Percentiles rank a stretch among this genome's conserved stretches.
Conservation (phyloP, 2,797 vertebrate genomes). For the Characodon lateralis region DNA sequence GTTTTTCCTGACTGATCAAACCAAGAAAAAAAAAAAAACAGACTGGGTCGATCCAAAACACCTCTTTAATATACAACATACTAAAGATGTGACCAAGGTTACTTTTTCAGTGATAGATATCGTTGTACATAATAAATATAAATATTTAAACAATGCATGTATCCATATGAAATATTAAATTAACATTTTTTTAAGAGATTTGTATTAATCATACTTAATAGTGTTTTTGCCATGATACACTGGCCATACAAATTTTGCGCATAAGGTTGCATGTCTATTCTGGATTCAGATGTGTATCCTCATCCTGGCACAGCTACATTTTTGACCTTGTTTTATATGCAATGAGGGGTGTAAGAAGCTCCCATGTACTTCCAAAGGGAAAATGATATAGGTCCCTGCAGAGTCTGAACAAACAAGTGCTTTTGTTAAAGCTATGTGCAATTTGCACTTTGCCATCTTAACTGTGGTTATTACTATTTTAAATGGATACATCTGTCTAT, state of each 20-base stretch:
- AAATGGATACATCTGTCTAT: slow-evolving; percentile 88
- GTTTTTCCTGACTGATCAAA: not conserved
- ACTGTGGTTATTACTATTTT: slow-evolving; percentile 86
- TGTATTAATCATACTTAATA: slow-evolving; percentile 6
- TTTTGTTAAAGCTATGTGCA: slow-evolving; percentile 81
- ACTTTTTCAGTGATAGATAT: not conserved
- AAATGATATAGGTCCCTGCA: slow-evolving; percentile 77
- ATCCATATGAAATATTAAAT: not conserved
- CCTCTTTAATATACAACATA: not conserved
- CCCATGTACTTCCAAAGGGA: slow-evolving; percentile 67
- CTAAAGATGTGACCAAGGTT: not conserved
- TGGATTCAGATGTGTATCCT: slow-evolving; percentile 64
- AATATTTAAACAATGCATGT: not conserved
- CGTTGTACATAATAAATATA: not conserved
- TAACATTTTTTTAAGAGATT: not conserved
- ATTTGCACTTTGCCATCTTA: slow-evolving; percentile 86
- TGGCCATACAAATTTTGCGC: slow-evolving; percentile 19
- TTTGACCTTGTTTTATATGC: slow-evolving; percentile 81
- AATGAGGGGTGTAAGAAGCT: slow-evolving; percentile 68
- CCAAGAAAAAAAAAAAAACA: not conserved
- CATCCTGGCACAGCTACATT: slow-evolving; percentile 68
- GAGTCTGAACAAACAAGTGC: slow-evolving; percentile 77
- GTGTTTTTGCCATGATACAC: slow-evolving; percentile 13
- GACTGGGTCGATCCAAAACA: not conserved
- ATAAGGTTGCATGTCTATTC: slow-evolving; percentile 20